Percentiles rank a stretch among this genome's conserved stretches.
phyloP scores from a whole-genome alignment of 1,140 invertebrate species.

The Cyphomyrmex costatus region DNA sequence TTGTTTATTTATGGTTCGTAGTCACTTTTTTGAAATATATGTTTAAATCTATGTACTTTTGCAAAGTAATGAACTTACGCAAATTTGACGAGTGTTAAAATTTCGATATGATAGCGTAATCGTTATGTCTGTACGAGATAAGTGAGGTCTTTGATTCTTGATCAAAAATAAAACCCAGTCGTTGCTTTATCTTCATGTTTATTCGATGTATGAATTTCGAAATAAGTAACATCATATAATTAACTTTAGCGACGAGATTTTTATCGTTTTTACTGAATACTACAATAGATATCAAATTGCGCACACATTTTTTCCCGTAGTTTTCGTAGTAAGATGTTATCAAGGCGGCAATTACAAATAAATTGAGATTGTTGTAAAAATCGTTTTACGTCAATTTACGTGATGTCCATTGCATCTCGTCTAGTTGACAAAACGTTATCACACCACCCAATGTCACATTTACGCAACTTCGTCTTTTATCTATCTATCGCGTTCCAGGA shows the following conservation, averaged over 20 bases:
- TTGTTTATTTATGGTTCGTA: too few species aligned
- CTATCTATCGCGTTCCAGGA: slow-evolving; percentile 11
- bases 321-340: background rate
- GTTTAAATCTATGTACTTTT: background rate
- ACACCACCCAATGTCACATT: background rate
- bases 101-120: slow-evolving; percentile 18
- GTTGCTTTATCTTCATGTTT: slow-evolving; percentile 14
- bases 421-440: slow-evolving; percentile 38
- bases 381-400: slow-evolving; percentile 12
- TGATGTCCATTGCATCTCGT: background rate
- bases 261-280: background rate
- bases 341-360: slow-evolving; percentile 7
- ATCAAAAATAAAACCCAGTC: background rate
- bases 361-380: slow-evolving; percentile 13
- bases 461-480: slow-evolving; percentile 21
- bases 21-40: too few species aligned
- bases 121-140: background rate
- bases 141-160: background rate
- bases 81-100: background rate
- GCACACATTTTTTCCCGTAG: background rate
- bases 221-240: slow-evolving; percentile 13
- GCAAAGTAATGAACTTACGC: background rate
- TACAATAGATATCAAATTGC: slow-evolving; percentile 15
- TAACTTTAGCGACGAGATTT: slow-evolving; percentile 30
- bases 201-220: background rate